These are phyloP conservation scores for Aeoliscus strigatus DNA, from an alignment of 2,797 vertebrate genomes.

Conservation along the genomic window DNA sequence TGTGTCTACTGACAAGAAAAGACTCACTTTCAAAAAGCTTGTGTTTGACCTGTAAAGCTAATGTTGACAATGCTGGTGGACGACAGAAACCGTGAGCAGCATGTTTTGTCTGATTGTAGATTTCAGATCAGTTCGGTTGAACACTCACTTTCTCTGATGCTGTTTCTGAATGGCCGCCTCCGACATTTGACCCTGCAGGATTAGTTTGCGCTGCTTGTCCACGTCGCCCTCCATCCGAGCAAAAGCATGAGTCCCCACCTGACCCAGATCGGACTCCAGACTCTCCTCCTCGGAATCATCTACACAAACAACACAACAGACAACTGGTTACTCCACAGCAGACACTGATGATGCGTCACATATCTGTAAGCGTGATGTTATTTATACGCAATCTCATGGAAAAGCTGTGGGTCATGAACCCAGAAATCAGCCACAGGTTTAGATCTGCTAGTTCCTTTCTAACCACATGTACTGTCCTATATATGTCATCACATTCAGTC, in stretches of 20 bases:
- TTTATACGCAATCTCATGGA: too few relatives aligned
- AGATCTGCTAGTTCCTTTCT: conserved; percentile 6
- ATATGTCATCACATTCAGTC: conserved; percentile 20
- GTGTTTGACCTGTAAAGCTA: too few relatives aligned
- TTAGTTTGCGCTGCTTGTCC: conserved; percentile 91
- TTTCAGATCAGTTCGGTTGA: too few relatives aligned
- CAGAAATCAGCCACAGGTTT: not conserved
- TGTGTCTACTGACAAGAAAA: too few relatives aligned
- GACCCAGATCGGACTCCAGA: conserved; percentile 83
- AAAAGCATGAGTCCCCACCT: conserved; percentile 94
- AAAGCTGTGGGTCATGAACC: too few relatives aligned
- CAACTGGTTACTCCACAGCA: not conserved
- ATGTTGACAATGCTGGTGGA: not conserved
- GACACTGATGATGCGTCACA: too few relatives aligned
- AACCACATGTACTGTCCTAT: conserved; percentile 5
- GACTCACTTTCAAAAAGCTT: too few relatives aligned
- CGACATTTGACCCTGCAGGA: conserved; percentile 91
- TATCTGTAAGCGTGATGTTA: too few relatives aligned
- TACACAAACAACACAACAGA: conserved; percentile 21
- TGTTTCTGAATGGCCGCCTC: conserved; percentile 91
- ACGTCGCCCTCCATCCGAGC: conserved; percentile 96
- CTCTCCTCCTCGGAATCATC: conserved; percentile 76
- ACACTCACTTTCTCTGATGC: conserved; percentile 91
- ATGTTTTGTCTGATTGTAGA: too few relatives aligned
- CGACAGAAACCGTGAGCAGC: too few relatives aligned